Conservation (phyloP, 2,797 vertebrate genomes). For the Heliangelus exortis region DNA sequence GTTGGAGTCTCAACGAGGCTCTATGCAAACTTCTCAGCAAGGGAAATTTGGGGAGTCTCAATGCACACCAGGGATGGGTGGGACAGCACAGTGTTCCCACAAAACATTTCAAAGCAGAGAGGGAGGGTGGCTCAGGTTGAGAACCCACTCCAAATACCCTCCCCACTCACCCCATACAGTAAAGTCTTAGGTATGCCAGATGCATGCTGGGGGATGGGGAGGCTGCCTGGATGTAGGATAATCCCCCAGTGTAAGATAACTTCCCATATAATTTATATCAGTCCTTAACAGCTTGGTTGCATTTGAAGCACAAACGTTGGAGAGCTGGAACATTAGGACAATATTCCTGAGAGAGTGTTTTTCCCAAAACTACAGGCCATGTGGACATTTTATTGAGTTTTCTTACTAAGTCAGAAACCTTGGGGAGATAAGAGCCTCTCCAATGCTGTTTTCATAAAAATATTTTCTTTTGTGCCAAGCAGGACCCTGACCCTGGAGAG, state of each 20-base stretch:
- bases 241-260: slow-evolving; percentile 55
- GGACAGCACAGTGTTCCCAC: neutral
- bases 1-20: neutral
- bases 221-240: slow-evolving; percentile 32
- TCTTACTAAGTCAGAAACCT: neutral
- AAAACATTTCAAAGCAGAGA: neutral
- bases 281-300: neutral
- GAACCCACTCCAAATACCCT: neutral
- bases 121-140: neutral
- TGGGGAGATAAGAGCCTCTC: neutral
- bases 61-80: rapidly evolving
- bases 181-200: slow-evolving; percentile 20
- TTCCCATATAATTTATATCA: slow-evolving; percentile 25
- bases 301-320: neutral
- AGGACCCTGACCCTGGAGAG: slow-evolving; percentile 22
- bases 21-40: neutral
- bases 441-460: neutral
- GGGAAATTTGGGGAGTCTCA: neutral
- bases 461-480: neutral
- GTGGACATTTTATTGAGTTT: neutral
- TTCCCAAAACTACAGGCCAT: neutral
- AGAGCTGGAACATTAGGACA: neutral
- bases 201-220: slow-evolving; percentile 40
- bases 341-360: neutral
- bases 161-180: neutral